Percentiles rank a stretch among this genome's conserved stretches.
Evolutionary conservation across 2,888 invertebrate species (phyloP).

Genomic region (Rhimphoctona megacephalus): DNA sequence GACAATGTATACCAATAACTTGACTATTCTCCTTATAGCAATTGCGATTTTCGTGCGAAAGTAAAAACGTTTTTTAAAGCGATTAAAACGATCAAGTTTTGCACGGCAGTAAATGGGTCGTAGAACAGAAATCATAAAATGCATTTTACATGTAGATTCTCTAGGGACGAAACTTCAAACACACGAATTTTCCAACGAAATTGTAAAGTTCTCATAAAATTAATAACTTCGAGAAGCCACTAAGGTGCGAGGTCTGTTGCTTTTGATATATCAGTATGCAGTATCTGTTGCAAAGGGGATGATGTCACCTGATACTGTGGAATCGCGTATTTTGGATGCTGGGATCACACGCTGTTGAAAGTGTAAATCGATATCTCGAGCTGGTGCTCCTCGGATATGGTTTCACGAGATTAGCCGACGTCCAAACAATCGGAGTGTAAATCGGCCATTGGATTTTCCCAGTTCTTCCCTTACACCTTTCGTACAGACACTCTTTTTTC

Average conservation of each 20-base stretch:
- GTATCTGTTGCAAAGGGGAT: slow-evolving; percentile 36
- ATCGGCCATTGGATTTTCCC: slow-evolving; percentile 72
- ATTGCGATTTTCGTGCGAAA: background rate
- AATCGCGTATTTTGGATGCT: slow-evolving; percentile 22
- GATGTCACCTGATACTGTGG: slow-evolving; percentile 18
- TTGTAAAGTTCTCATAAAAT: slow-evolving; percentile 35
- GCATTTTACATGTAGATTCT: background rate
- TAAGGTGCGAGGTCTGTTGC: slow-evolving; percentile 31
- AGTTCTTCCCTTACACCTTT: slow-evolving; percentile 50
- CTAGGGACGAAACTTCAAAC: background rate
- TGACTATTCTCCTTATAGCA: background rate
- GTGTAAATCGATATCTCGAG: slow-evolving; percentile 74
- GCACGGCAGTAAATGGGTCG: background rate
- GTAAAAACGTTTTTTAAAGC: background rate
- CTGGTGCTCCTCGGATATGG: slow-evolving; percentile 74
- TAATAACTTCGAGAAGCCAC: slow-evolving; percentile 50
- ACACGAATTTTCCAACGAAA: slow-evolving; percentile 27
- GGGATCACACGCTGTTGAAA: slow-evolving; percentile 68
- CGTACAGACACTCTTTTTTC: slow-evolving; percentile 19
- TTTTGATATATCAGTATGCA: slow-evolving; percentile 42
- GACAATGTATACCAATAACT: background rate
- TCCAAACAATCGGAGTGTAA: slow-evolving; percentile 74
- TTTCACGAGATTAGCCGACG: slow-evolving; percentile 78
- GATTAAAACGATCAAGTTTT: background rate
- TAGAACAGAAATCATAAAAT: background rate